A percentile compares a stretch with the other conserved stretches of the same genome.
Conservation (phyloP, 92 coral and sea anemone genomes). For the Blastomussa wellsi region DNA sequence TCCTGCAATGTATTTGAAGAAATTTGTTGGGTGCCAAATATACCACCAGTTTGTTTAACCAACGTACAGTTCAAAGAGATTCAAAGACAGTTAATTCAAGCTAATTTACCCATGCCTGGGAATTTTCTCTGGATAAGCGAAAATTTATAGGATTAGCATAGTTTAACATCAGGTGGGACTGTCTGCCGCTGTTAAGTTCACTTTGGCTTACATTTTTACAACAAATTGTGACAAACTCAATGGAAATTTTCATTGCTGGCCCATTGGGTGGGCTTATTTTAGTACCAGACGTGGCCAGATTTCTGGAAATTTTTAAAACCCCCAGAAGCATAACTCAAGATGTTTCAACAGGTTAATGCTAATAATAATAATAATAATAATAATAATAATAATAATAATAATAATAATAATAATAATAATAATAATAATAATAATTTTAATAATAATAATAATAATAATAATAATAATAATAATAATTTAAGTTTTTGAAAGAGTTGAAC, state of each 20-base stretch:
- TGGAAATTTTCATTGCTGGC: background rate
- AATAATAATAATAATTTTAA: no score
- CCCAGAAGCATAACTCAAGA: no score
- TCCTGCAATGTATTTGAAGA: background rate
- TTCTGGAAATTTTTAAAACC: background rate
- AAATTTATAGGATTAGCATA: background rate
- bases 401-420: no score
- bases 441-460: no score
- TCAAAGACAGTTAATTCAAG: no score
- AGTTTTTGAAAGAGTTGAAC: background rate
- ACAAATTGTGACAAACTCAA: background rate
- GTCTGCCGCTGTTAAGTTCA: background rate
- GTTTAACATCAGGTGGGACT: background rate
- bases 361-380: no score
- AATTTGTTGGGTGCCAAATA: background rate
- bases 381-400: no score
- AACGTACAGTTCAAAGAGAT: background rate
- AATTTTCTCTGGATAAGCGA: background rate
- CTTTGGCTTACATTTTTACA: background rate
- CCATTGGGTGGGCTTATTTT: background rate
- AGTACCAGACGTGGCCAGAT: background rate
- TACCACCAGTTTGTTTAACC: background rate
- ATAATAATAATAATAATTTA: no score
- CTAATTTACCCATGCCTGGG: background rate
- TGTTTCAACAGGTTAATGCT: no score